A percentile compares a stretch with the other conserved stretches of the same genome.
phyloP scores from a whole-genome alignment of 2,797 vertebrate species.

The Helicolenus hilgendorfi region DNA sequence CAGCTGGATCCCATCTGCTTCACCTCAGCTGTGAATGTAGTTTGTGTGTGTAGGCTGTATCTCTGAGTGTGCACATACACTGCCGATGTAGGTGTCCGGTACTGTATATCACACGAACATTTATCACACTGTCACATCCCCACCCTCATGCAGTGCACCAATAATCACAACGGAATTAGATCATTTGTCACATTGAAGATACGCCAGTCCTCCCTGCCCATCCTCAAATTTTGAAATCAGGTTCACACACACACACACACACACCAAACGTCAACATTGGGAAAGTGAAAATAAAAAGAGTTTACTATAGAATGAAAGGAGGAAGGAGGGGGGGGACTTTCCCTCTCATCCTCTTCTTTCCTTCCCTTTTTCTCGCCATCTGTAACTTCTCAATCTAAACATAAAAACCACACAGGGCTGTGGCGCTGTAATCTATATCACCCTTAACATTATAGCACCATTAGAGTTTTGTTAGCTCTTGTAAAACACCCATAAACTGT shows the following conservation, averaged over 20 bases:
- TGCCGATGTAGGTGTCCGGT: not conserved
- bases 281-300: constrained; percentile 20
- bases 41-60: not conserved
- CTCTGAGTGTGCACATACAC: not conserved
- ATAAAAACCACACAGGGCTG: constrained; percentile 17
- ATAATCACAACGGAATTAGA: constrained; percentile 31
- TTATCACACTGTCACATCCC: constrained; percentile 44
- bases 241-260: not conserved
- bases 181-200: constrained; percentile 38
- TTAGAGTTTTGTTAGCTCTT: constrained; percentile 6
- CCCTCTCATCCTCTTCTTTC: not conserved
- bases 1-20: constrained; percentile 69
- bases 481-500: constrained; percentile 34
- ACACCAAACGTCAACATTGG: not conserved
- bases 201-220: not conserved
- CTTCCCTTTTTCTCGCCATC: not conserved
- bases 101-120: constrained; percentile 12
- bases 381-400: constrained; percentile 4
- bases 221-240: not conserved
- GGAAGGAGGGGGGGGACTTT: not conserved
- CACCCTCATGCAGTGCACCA: constrained; percentile 1
- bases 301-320: constrained; percentile 6
- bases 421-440: not conserved
- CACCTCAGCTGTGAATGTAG: constrained; percentile 35
- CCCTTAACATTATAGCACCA: constrained; percentile 8